Evolutionary conservation across 2,888 invertebrate genomes (phyloP), one percentile per base, ranked within the genome.

Genomic region (Drosophila meridiana): DNA sequence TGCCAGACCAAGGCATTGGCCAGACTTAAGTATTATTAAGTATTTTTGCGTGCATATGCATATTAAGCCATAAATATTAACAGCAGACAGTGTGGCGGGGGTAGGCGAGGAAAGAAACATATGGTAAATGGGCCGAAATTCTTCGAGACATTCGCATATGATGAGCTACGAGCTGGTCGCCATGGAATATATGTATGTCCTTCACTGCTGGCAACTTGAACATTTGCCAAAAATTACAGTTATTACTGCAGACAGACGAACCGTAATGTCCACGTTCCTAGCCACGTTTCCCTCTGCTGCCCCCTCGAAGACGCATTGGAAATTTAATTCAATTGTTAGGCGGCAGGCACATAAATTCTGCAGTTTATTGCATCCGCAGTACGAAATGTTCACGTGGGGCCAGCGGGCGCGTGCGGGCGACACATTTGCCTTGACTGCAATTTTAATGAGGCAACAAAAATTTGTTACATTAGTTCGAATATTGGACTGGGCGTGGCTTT

Each of bases 191-290:
- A 28, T 60, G 40, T 52, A 28, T 60, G 40, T 50, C 36, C 34
- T 58, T 45, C 45, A 47, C 32, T 60, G 62, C 20, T 43, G 26
- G 50, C 36, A 42, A 14, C 50, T 72, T 76, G 78, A 76, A 73
- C 83, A 82, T 88, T 86, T 88, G 88, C 84, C 87, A 86, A 87
- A 87, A 88, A 88, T 87, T 86, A 86, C 86, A 87, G 87, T 87
- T 87, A 87, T 87, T 87, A 87, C 87, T 87, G 87, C 87, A 87
- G 87, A 83, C 88, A 81, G 85, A 72, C 73, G 73, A 57, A 64
- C 67, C 59, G 69, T 62, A 70, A 78, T 69, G 74, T 68, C 69
- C 79, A 68, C 76, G 57, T 69, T 50, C 62, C 28, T 26, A 28
- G 2, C 48, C 59, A 26, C 59, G 48, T 8, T n/a, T 3, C 34